phyloP scores from a whole-genome alignment of 2,797 vertebrate genomes.

The Balearica regulorum region DNA sequence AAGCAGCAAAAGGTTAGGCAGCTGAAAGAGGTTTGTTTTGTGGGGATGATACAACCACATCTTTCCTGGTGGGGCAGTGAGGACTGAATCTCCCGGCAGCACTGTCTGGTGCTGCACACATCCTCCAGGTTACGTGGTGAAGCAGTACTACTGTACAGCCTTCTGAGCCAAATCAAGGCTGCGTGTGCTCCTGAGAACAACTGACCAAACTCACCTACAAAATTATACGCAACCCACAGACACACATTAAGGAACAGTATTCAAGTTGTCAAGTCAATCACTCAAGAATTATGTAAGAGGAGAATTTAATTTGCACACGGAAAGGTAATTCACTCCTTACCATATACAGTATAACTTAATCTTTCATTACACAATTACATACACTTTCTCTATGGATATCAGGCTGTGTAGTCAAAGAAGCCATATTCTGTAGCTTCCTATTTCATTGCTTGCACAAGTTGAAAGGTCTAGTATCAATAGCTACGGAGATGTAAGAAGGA shows the following conservation, averaged over 20 bases:
- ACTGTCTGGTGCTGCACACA: neutral
- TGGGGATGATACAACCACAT: neutral
- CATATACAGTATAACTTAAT: fast-evolving
- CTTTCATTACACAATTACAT: neutral
- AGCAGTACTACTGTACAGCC: neutral
- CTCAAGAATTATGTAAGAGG: neutral
- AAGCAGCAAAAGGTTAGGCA: neutral
- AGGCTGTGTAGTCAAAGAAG: neutral
- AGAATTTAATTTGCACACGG: fast-evolving
- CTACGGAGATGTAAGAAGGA: neutral
- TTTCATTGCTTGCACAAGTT: neutral
- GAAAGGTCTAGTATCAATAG: neutral
- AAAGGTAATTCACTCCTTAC: neutral
- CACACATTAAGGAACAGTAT: neutral
- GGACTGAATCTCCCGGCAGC: neutral
- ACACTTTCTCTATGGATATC: neutral
- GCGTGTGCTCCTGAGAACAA: neutral
- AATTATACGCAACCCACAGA: neutral
- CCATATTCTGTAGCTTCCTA: neutral
- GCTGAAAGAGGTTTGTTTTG: neutral
- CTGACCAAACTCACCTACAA: neutral
- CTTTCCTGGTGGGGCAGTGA: neutral
- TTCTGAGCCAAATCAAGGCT: neutral
- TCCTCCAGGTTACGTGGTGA: neutral
- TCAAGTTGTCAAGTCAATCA: neutral